Evolutionary conservation across 2,113 vertebrate species (phyloP).

Genomic region (Nesogale talazaci): DNA sequence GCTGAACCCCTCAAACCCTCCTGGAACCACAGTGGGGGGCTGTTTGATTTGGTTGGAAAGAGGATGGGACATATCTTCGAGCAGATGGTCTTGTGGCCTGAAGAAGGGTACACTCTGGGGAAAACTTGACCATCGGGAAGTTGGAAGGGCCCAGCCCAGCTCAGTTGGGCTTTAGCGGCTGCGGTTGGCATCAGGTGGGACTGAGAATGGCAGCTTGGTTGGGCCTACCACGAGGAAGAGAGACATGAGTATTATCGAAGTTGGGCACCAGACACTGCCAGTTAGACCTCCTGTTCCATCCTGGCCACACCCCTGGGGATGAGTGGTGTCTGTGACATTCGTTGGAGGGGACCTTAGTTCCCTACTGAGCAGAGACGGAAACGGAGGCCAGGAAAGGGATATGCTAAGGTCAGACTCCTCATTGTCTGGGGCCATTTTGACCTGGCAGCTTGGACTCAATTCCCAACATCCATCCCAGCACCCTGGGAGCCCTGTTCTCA

Average conservation of each 20-base stretch:
- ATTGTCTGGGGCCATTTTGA: too few relatives aligned
- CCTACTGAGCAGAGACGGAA: background rate
- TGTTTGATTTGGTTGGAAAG: background rate
- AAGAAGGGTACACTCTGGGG: background rate
- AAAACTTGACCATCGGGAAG: background rate
- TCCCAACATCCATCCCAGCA: too few relatives aligned
- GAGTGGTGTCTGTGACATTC: too few relatives aligned
- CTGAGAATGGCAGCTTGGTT: background rate
- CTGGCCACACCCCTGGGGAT: too few relatives aligned
- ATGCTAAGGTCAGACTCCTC: too few relatives aligned
- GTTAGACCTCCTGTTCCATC: fast-evolving
- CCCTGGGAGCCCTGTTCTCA: background rate
- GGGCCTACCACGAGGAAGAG: too few relatives aligned
- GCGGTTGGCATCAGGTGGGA: background rate
- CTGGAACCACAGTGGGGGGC: too few relatives aligned
- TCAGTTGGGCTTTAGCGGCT: fast-evolving
- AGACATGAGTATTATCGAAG: background rate
- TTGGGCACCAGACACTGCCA: background rate
- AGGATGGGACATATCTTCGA: background rate
- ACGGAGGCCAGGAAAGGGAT: background rate
- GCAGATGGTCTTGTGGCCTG: background rate
- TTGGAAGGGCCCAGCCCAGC: background rate
- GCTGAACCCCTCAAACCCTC: background rate
- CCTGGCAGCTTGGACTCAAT: background rate
- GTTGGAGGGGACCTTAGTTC: background rate